Percentiles rank a stretch among this genome's conserved stretches.
These are phyloP conservation scores for Drosophila oshimai DNA, from an alignment of 1,140 invertebrate genomes.

Conservation along the genomic window DNA sequence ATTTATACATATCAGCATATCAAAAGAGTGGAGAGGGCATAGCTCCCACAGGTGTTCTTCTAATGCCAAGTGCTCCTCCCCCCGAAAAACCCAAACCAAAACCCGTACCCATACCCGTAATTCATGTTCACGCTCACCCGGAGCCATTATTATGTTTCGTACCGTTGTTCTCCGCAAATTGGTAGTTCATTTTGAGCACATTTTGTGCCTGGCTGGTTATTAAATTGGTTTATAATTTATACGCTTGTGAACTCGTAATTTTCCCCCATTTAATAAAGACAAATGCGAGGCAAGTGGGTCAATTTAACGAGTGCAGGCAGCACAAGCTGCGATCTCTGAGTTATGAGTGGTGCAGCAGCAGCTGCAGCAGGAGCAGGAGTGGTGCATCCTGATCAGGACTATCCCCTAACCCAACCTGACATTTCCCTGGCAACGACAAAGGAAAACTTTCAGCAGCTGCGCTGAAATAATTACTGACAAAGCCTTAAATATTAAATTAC, in stretches of 20 bases:
- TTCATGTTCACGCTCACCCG: constrained; percentile 61
- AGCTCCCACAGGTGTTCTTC: constrained; percentile 37
- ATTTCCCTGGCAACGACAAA: constrained; percentile 26
- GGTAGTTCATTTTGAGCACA: constrained; percentile 71
- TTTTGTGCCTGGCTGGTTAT: constrained; percentile 63
- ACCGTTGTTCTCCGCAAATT: constrained; percentile 54
- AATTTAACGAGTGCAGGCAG: constrained; percentile 8
- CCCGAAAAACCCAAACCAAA: background rate
- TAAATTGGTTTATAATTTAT: constrained; percentile 81
- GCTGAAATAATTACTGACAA: constrained; percentile 76
- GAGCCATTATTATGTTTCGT: constrained; percentile 62
- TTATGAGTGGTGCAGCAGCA: constrained; percentile 21
- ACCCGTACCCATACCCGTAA: constrained; percentile 25
- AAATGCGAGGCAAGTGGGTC: constrained; percentile 69
- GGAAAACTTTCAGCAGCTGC: constrained; percentile 50
- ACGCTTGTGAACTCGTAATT: constrained; percentile 54
- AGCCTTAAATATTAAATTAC: constrained; percentile 79
- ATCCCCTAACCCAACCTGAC: background rate
- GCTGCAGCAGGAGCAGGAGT: background rate
- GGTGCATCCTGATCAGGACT: constrained; percentile 7
- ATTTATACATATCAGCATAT: constrained; percentile 4
- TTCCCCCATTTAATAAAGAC: constrained; percentile 67
- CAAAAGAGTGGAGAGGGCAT: background rate
- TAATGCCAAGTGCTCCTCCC: background rate
- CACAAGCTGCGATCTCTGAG: constrained; percentile 29